phyloP scores from a whole-genome alignment of 2,797 vertebrate genomes.

The Anniella stebbinsi region DNA sequence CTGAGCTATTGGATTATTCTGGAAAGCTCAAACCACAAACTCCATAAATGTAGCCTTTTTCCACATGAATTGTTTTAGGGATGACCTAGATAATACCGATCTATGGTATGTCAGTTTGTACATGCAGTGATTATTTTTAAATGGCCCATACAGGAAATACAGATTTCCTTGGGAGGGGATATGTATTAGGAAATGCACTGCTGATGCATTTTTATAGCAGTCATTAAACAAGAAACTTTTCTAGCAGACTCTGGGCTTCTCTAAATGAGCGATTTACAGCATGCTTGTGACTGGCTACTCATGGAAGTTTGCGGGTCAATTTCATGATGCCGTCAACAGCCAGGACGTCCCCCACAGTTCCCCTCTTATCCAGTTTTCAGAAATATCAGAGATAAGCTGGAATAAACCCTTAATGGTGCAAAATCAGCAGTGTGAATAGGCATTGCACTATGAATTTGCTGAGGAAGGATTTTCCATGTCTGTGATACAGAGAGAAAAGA shows the following conservation, averaged over 20 bases:
- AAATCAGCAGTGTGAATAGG: too few relatives aligned
- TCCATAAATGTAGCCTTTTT: neutral
- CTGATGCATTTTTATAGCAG: conserved; percentile 47
- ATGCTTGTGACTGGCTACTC: too few relatives aligned
- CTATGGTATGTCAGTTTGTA: conserved; percentile 16
- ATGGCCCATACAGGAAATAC: conserved; percentile 35
- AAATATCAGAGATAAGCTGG: too few relatives aligned
- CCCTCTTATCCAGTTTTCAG: too few relatives aligned
- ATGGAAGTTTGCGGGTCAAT: too few relatives aligned
- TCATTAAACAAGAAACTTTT: conserved; percentile 47
- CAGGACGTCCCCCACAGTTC: too few relatives aligned
- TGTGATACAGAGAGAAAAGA: too few relatives aligned
- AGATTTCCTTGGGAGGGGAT: conserved; percentile 48
- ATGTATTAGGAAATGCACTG: conserved; percentile 24
- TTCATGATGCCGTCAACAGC: too few relatives aligned
- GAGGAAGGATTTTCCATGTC: too few relatives aligned
- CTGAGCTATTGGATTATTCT: conserved; percentile 49
- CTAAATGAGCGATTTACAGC: too few relatives aligned
- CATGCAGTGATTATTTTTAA: conserved; percentile 57
- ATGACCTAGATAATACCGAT: conserved; percentile 38
- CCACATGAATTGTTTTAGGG: conserved; percentile 47
- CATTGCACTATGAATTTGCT: too few relatives aligned
- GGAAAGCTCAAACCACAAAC: conserved; percentile 37
- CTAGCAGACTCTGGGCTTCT: neutral
- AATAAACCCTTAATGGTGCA: too few relatives aligned